These are phyloP conservation scores for Drosophila ercepeae DNA, from an alignment of 1,140 invertebrate species.

Conservation along the genomic window DNA sequence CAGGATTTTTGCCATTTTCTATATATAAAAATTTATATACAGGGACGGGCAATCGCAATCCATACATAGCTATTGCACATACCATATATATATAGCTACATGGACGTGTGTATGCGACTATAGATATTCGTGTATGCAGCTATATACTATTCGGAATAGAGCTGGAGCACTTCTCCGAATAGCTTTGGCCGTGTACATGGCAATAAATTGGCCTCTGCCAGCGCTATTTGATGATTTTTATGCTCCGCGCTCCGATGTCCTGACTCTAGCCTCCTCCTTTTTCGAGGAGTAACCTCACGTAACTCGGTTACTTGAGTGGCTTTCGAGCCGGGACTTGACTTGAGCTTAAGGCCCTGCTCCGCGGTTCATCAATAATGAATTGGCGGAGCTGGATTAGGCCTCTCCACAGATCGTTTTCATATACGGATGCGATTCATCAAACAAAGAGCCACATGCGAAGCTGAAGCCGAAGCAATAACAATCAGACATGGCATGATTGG, in stretches of 20 bases:
- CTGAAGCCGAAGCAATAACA: constrained; percentile 2
- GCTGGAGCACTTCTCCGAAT: constrained; percentile 36
- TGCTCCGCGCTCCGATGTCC: constrained; percentile 2
- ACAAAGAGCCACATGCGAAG: neutral
- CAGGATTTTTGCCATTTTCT: constrained; percentile 72
- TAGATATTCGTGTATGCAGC: constrained; percentile 31
- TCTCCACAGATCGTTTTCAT: too few species aligned
- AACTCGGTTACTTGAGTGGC: constrained; percentile 42
- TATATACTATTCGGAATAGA: constrained; percentile 24
- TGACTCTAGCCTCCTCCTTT: neutral
- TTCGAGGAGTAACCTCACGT: constrained; percentile 20
- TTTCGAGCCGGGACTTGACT: too few species aligned
- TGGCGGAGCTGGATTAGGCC: too few species aligned
- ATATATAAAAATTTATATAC: constrained; percentile 45
- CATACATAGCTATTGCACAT: constrained; percentile 7
- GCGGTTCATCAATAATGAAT: constrained; percentile 24
- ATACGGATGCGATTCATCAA: neutral
- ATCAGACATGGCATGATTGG: constrained; percentile 10
- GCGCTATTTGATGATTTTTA: constrained; percentile 41
- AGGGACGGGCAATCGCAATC: constrained; percentile 13
- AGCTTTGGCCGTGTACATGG: constrained; percentile 46
- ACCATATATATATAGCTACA: constrained; percentile 9
- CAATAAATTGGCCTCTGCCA: constrained; percentile 66
- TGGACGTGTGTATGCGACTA: too few species aligned
- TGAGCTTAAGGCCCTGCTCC: neutral